phyloP scores from a whole-genome alignment of 1,140 invertebrate genomes.

The Lithobius niger region DNA sequence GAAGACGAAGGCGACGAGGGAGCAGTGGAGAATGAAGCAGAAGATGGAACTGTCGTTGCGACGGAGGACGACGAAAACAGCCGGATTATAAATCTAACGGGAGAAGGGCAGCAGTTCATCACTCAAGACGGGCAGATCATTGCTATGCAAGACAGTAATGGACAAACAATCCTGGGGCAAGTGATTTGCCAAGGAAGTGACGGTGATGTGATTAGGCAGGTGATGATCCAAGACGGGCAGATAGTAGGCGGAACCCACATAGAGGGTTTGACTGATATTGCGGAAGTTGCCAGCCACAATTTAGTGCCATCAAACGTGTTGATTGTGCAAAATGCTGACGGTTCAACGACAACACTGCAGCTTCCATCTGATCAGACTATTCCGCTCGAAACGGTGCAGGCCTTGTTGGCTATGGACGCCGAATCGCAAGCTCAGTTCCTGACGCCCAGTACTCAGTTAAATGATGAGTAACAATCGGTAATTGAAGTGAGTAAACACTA shows the following conservation, averaged over 20 bases:
- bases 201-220: slow-evolving; percentile 12
- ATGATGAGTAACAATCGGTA: not conserved
- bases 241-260: slow-evolving; percentile 5
- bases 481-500: no score
- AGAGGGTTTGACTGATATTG: slow-evolving; percentile 8
- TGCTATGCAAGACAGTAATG: not conserved
- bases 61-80: not conserved
- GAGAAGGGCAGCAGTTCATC: not conserved
- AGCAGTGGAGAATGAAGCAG: not conserved
- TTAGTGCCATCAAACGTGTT: slow-evolving; percentile 16
- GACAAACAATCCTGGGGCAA: slow-evolving; percentile 2
- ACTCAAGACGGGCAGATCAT: not conserved
- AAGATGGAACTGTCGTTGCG: not conserved
- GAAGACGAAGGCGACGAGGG: not conserved
- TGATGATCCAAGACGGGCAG: slow-evolving; percentile 15
- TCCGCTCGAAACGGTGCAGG: slow-evolving; percentile 28
- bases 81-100: not conserved
- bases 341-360: slow-evolving; percentile 24
- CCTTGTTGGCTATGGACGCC: slow-evolving; percentile 24
- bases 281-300: slow-evolving; percentile 8
- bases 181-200: slow-evolving; percentile 2
- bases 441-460: not conserved
- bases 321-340: slow-evolving; percentile 27
- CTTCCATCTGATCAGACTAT: slow-evolving; percentile 25
- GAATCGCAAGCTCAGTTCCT: not conserved